Percentiles rank a stretch among this genome's conserved stretches.
Conservation (phyloP, 2,888 invertebrate genomes). For the Gisinianus flammeolus region DNA sequence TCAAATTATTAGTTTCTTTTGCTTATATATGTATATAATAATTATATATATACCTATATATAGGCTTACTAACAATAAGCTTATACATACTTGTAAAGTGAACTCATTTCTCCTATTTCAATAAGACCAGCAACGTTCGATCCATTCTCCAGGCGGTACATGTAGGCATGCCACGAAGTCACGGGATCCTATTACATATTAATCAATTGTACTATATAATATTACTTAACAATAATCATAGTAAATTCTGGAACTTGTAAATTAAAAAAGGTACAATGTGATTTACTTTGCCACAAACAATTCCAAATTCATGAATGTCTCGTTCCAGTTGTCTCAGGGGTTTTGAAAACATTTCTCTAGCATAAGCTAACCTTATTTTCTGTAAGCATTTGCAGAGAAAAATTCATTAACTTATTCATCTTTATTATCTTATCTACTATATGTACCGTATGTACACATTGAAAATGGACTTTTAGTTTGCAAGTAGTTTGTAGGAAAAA, state of each 20-base stretch:
- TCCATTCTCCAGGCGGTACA: constrained; percentile 23
- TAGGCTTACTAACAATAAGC: too few species aligned
- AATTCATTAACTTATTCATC: too few species aligned
- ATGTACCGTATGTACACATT: too few species aligned
- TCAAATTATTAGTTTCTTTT: neutral
- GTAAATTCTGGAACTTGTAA: neutral
- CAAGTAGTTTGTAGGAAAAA: neutral
- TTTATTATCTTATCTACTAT: too few species aligned
- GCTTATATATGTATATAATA: too few species aligned
- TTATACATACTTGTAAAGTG: constrained; percentile 18
- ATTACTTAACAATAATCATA: too few species aligned
- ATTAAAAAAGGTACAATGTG: neutral
- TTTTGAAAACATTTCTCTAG: constrained; percentile 21
- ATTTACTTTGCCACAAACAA: constrained; percentile 17
- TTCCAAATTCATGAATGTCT: constrained; percentile 26
- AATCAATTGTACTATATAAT: too few species aligned
- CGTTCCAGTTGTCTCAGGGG: constrained; percentile 22
- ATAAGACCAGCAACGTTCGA: constrained; percentile 24
- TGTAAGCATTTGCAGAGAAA: neutral
- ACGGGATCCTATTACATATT: constrained; percentile 3
- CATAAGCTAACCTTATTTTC: constrained; percentile 24
- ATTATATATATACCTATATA: too few species aligned
- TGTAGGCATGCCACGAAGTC: constrained; percentile 29
- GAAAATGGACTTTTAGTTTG: too few species aligned
- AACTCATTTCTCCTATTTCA: constrained; percentile 15